Evolutionary conservation across 2,113 vertebrate genomes (phyloP).

Genomic region (Menura novaehollandiae): DNA sequence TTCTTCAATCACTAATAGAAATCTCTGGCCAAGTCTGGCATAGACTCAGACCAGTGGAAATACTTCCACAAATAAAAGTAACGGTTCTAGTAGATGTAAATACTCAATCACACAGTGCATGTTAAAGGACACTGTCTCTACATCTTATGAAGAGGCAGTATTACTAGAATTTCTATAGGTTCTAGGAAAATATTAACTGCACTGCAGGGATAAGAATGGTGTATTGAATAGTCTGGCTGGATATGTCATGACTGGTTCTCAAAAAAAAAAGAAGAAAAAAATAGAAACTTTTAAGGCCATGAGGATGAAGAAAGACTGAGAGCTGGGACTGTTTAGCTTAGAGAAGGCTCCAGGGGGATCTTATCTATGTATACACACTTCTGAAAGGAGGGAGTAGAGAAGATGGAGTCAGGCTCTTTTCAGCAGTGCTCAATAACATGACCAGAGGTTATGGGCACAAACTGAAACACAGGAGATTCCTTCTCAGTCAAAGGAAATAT

Average conservation of each 20-base stretch:
- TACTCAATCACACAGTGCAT: neutral
- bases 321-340: neutral
- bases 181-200: neutral
- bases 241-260: neutral
- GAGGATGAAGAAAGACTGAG: neutral
- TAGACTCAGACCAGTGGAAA: neutral
- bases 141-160: neutral
- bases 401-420: neutral
- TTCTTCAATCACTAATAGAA: neutral
- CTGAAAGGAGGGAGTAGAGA: neutral
- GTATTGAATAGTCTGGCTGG: neutral
- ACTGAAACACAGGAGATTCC: neutral
- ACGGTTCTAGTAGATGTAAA: neutral
- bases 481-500: neutral
- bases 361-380: neutral
- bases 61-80: neutral
- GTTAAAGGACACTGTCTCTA: neutral
- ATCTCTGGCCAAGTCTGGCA: neutral
- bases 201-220: neutral
- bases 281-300: neutral
- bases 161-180: neutral
- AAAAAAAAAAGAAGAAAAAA: neutral
- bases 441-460: neutral
- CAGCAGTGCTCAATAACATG: neutral
- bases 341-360: neutral